phyloP scores from a whole-genome alignment of 2,797 vertebrate species.

The Premnoplex brunnescens region DNA sequence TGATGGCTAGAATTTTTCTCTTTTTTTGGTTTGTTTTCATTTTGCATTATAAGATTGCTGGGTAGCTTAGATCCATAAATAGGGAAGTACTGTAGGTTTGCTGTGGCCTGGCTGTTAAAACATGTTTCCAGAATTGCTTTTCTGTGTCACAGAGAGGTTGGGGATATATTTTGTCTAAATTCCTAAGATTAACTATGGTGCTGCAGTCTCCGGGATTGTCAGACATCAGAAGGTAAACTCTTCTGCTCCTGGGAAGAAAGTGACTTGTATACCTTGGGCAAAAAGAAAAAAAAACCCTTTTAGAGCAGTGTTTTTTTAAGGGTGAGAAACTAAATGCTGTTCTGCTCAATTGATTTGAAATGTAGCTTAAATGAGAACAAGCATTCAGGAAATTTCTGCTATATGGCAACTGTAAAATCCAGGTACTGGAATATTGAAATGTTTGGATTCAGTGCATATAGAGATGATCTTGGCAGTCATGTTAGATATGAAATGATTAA shows the following conservation, averaged over 20 bases:
- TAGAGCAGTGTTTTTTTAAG: neutral
- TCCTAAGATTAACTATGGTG: neutral
- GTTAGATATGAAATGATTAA: neutral
- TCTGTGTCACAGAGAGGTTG: neutral
- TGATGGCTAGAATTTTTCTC: neutral
- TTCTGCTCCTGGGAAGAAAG: neutral
- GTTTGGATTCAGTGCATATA: neutral
- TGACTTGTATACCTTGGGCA: neutral
- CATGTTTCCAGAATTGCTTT: neutral
- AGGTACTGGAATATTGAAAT: neutral
- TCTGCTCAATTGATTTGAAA: neutral
- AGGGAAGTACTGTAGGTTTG: neutral
- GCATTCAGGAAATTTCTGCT: neutral
- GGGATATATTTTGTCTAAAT: neutral
- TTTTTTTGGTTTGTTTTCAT: neutral
- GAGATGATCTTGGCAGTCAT: neutral
- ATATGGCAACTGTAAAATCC: neutral
- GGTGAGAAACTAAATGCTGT: neutral
- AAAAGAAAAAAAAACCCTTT: neutral
- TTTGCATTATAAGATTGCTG: neutral
- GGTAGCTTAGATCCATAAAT: neutral
- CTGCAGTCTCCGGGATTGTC: neutral
- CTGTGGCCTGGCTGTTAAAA: neutral
- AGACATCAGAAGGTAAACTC: neutral
- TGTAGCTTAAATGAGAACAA: neutral